phyloP scores from a whole-genome alignment of 2,888 invertebrate species.

The Brenthis ino region DNA sequence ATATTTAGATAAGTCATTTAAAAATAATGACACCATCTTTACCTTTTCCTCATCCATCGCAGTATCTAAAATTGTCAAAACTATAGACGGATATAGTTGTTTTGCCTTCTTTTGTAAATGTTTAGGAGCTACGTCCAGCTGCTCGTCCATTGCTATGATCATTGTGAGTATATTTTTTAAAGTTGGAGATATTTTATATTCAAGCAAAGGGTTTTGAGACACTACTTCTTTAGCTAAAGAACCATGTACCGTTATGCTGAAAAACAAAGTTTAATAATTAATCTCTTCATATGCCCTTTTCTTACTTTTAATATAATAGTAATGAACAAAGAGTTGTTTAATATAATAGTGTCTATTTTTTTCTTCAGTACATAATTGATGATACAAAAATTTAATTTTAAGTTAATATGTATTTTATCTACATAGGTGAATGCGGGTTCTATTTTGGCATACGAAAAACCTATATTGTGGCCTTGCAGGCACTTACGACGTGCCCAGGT shows the following conservation, averaged over 20 bases:
- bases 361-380: no score
- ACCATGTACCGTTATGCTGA: constrained; percentile 71
- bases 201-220: constrained; percentile 66
- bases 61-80: constrained; percentile 58
- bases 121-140: constrained; percentile 53
- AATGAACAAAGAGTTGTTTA: background rate
- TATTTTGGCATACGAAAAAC: no score
- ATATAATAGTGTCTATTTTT: no score
- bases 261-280: constrained; percentile 36
- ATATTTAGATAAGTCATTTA: no score
- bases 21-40: constrained; percentile 10
- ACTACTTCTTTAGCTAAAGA: constrained; percentile 74
- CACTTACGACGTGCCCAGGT: no score
- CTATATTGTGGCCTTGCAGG: no score
- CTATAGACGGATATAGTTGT: constrained; percentile 54
- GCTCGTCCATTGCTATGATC: constrained; percentile 58
- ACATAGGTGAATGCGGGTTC: no score
- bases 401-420: no score
- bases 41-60: constrained; percentile 71
- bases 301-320: background rate
- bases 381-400: no score
- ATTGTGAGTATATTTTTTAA: constrained; percentile 58
- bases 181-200: constrained; percentile 66
- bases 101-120: constrained; percentile 51
- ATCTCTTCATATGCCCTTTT: background rate